These are phyloP conservation scores for Pachymerium ferrugineum DNA, from an alignment of 2,888 invertebrate genomes.

Conservation along the genomic window DNA sequence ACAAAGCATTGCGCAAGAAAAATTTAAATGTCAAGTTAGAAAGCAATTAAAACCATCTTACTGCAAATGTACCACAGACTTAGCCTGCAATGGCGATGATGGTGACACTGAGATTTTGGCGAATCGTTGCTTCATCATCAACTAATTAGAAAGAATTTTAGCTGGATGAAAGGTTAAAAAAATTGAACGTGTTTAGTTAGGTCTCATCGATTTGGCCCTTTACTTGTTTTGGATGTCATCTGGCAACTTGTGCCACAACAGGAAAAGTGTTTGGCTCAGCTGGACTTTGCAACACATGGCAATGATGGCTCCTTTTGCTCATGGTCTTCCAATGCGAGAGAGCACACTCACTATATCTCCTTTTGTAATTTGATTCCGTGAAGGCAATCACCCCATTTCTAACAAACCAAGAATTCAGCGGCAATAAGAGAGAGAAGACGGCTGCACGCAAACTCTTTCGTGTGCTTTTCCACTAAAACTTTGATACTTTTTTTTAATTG, in stretches of 20 bases:
- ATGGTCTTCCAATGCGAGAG: neutral
- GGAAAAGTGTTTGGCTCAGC: constrained; percentile 1
- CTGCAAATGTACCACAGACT: too few species aligned
- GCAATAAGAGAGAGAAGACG: constrained; percentile 1
- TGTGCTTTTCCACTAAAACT: neutral
- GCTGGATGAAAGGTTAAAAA: too few species aligned
- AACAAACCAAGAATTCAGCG: neutral
- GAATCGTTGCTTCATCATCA: too few species aligned
- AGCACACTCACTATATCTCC: neutral
- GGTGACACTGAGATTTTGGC: too few species aligned
- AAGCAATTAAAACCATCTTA: too few species aligned
- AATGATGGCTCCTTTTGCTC: constrained; percentile 8
- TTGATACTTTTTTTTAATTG: neutral
- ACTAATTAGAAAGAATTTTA: too few species aligned
- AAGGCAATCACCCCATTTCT: constrained; percentile 5
- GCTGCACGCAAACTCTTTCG: constrained; percentile 5
- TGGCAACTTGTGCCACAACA: constrained; percentile 6
- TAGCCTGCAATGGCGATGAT: too few species aligned
- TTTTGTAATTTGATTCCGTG: constrained; percentile 10
- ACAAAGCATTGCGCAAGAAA: too few species aligned
- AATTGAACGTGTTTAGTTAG: too few species aligned
- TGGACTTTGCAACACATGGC: constrained; percentile 4
- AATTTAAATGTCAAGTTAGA: too few species aligned
- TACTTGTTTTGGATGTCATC: neutral
- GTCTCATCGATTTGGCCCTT: constrained; percentile 4